These are phyloP conservation scores for Azemiops feae DNA, from an alignment of 2,113 vertebrate genomes.

Conservation along the genomic window DNA sequence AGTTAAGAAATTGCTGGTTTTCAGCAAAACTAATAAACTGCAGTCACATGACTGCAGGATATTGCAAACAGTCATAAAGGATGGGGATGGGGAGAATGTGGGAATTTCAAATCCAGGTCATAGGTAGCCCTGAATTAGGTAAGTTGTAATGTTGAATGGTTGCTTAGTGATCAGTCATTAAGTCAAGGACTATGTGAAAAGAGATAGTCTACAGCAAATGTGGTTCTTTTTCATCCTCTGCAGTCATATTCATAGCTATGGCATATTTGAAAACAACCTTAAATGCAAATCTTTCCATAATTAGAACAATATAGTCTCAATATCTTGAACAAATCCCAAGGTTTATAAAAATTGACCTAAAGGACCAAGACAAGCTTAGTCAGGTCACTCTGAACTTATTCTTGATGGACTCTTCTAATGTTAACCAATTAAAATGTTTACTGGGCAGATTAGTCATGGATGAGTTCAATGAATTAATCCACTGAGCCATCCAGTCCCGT, in stretches of 20 bases:
- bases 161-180: neutral
- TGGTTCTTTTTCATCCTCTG: neutral
- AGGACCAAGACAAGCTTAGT: neutral
- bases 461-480: conserved; percentile 5
- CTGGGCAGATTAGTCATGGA: neutral
- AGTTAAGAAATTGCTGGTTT: neutral
- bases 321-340: neutral
- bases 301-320: neutral
- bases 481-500: conserved; percentile 17
- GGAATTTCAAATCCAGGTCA: neutral
- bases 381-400: neutral
- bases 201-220: neutral
- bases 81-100: neutral
- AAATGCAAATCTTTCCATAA: neutral
- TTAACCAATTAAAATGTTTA: conserved; percentile 30
- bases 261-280: neutral
- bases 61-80: neutral
- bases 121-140: neutral
- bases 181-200: neutral
- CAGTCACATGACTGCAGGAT: neutral
- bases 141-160: neutral
- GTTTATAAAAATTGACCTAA: conserved; percentile 4
- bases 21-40: neutral
- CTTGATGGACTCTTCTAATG: neutral
- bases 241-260: neutral